A percentile compares a stretch with the other conserved stretches of the same genome.
Conservation (phyloP, 2,888 invertebrate genomes). For the Diarsia brunnea region DNA sequence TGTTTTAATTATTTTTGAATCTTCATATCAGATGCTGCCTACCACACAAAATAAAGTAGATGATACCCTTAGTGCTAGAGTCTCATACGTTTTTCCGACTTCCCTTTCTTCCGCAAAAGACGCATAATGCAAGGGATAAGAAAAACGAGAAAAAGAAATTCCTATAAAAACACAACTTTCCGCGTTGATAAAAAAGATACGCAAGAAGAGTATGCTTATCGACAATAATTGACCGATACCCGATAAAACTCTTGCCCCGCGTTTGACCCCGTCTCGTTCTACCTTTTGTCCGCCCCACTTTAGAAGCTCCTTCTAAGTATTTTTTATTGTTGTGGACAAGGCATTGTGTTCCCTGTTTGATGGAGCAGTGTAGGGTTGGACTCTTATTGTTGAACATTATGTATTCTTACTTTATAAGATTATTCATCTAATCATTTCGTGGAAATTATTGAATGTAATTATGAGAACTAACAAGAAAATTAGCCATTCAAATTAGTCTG, state of each 20-base stretch:
- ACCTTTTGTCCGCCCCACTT: slow-evolving; percentile 38
- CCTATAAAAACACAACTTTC: not conserved
- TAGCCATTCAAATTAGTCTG: not conserved
- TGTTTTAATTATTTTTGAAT: not conserved
- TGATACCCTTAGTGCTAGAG: too few species aligned
- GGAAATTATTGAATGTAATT: not conserved
- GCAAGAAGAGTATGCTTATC: slow-evolving; percentile 37
- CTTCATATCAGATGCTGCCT: too few species aligned
- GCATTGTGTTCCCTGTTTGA: slow-evolving; percentile 30
- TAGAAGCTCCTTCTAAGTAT: slow-evolving; percentile 13
- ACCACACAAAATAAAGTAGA: too few species aligned
- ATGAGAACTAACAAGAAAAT: not conserved
- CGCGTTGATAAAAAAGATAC: not conserved
- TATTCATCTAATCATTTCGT: not conserved
- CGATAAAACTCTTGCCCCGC: slow-evolving; percentile 31
- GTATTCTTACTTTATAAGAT: not conserved
- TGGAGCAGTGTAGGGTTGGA: slow-evolving; percentile 18
- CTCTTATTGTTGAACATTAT: slow-evolving; percentile 2
- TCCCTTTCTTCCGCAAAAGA: not conserved
- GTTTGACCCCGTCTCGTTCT: slow-evolving; percentile 30
- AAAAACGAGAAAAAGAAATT: not conserved
- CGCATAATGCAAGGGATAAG: not conserved
- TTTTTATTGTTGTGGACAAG: slow-evolving; percentile 31
- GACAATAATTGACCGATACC: slow-evolving; percentile 34
- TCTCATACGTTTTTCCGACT: not conserved